A percentile compares a stretch with the other conserved stretches of the same genome.
These are phyloP conservation scores for Cebidichthys violaceus DNA, from an alignment of 2,113 vertebrate species.

Conservation along the genomic window DNA sequence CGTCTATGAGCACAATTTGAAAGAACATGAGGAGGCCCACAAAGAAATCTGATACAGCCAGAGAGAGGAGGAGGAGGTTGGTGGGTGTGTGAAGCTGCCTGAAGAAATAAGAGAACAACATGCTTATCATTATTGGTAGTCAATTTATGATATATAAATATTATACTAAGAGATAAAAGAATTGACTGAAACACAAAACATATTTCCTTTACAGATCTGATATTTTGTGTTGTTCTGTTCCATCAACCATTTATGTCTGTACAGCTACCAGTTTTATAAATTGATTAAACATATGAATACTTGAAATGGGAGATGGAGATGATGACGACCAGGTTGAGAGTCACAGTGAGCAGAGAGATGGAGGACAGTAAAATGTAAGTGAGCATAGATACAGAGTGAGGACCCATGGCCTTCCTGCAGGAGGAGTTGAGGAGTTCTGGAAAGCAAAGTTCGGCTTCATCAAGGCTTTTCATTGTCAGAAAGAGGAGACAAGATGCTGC, in stretches of 20 bases:
- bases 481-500: no score
- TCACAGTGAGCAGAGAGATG: slow-evolving; percentile 5
- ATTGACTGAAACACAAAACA: background rate
- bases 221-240: background rate
- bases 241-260: background rate
- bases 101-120: slow-evolving; percentile 1
- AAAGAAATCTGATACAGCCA: slow-evolving; percentile 49
- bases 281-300: background rate
- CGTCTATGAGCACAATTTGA: background rate
- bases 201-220: background rate
- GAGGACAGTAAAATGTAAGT: background rate
- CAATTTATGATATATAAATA: no score
- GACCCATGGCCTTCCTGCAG: no score
- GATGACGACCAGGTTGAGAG: slow-evolving; percentile 30
- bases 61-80: slow-evolving; percentile 75
- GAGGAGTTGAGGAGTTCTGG: no score
- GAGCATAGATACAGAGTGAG: no score
- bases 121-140: background rate
- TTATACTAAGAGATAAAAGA: background rate
- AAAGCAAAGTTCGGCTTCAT: no score
- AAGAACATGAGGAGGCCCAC: slow-evolving; percentile 31
- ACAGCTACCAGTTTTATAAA: background rate
- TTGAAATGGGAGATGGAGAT: slow-evolving; percentile 23
- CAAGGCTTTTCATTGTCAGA: no score
- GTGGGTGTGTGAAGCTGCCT: slow-evolving; percentile 77